Evolutionary conservation across 2,797 vertebrate genomes (phyloP).

Genomic region (Lepus townsendii): DNA sequence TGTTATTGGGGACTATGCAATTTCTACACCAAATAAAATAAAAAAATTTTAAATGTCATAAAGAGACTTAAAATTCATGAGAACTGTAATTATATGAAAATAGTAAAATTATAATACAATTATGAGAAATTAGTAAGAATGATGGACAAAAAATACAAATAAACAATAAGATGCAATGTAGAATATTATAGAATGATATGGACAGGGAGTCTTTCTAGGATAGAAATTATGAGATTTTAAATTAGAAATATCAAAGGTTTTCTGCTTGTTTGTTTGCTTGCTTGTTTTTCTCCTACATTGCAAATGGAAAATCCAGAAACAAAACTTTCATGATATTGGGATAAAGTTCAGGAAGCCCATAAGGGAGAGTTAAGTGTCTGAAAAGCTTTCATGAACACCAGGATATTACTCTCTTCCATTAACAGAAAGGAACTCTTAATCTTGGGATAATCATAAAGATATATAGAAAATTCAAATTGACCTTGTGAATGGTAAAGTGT

Average conservation of each 20-base stretch:
- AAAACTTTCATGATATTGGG: neutral
- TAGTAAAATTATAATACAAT: neutral
- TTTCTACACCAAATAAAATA: neutral
- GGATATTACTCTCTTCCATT: neutral
- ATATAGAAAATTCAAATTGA: neutral
- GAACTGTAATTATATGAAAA: neutral
- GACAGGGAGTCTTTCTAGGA: neutral
- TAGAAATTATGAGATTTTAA: neutral
- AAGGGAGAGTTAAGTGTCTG: neutral
- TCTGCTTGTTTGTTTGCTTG: neutral
- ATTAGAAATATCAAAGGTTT: neutral
- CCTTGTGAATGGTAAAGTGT: neutral
- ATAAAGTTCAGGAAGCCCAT: neutral
- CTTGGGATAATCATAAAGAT: neutral
- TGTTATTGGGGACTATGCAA: neutral
- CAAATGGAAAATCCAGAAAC: neutral
- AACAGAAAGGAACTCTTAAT: neutral
- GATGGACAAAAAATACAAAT: conserved; percentile 1
- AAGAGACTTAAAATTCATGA: neutral
- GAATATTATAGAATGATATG: neutral
- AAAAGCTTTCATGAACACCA: neutral
- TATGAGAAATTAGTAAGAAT: neutral
- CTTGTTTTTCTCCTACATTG: neutral
- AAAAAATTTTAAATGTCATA: neutral
- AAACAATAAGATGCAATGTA: neutral